Base-by-base conservation (phyloP, 1,140 invertebrate genomes). In the Leptonema lineaticorne region DNA sequence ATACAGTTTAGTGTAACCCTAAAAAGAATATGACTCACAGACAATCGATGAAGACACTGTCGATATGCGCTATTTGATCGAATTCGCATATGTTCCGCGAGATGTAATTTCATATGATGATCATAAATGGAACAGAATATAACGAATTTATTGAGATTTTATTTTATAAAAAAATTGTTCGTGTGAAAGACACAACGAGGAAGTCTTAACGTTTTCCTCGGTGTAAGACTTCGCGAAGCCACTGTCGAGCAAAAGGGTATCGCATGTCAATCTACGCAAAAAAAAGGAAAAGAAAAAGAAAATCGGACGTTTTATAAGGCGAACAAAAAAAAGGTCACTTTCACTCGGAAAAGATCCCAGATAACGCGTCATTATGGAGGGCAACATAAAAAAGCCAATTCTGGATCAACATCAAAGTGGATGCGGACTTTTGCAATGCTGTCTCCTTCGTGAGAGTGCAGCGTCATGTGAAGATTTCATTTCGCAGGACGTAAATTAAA, bases 71-170 rank as follows among this genome's bases (percentile, higher is more conserved):
- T 41, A 41, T 8, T 2, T 41, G 58, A 63, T 63, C 11, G 45
- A 63, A 63, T 63, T 48, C 41, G 60, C 60, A 46, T 41, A 28
- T 48, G 60, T 37, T 24, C 58, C 18, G 46, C 18, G 46, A 16
- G 14, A 63, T 63, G 60, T 48, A 63, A 63, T 63, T 63, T 41
- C 60, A 63, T 63, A 63, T 63, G 11, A 11, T 6, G 5, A 33
- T 33, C 30, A 33, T 11, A 6, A 5, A 11, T 11, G 30, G 5
- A 11, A 33, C 30, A 33, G 30, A 5, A 11, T 33, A 5, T 5
- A 33, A 33, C 30, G 11, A 33, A 33, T 33, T 33, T 33, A 5
- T 6, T 5, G 11, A 33, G 11, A 33, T 5, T 33, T 33, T 33
- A 6, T 11, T 33, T 33, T 11, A n/a, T n/a, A n/a, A n/a, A n/a